phyloP scores from a whole-genome alignment of 1,140 invertebrate species.

The Diorhabda sublineata region DNA sequence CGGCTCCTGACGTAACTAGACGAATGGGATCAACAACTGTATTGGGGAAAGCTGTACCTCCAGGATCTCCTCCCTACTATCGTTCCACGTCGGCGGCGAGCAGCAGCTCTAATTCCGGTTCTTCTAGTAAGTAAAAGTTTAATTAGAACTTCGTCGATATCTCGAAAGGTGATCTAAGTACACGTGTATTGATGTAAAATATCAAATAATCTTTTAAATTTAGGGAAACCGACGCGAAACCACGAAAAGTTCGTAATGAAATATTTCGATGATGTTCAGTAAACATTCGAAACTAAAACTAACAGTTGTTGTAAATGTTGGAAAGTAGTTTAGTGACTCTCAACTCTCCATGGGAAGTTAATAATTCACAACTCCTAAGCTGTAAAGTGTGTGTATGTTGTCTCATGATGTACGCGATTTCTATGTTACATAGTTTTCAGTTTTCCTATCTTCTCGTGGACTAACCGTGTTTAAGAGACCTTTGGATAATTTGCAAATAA shows the following conservation, averaged over 20 bases:
- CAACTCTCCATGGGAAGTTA: background rate
- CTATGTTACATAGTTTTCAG: background rate
- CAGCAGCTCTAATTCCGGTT: constrained; percentile 42
- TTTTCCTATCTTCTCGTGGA: background rate
- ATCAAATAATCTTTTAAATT: no score
- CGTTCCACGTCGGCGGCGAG: constrained; percentile 39
- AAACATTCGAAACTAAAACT: background rate
- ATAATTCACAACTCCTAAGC: background rate
- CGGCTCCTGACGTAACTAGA: constrained; percentile 45
- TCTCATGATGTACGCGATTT: background rate
- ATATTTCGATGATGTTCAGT: background rate
- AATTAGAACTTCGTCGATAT: no score
- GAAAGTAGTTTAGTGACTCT: background rate
- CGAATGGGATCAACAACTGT: constrained; percentile 40
- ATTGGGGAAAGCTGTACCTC: constrained; percentile 38
- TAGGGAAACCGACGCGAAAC: no score
- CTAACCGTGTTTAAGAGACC: background rate
- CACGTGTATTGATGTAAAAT: no score
- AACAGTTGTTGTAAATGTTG: background rate
- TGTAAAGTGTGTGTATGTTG: background rate
- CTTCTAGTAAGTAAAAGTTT: constrained; percentile 39
- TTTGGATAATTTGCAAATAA: background rate
- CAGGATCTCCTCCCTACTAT: constrained; percentile 45
- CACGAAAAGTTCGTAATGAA: background rate
- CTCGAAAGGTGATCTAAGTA: no score